phyloP scores from a whole-genome alignment of 2,888 invertebrate species.

The Drosophila macrospina region DNA sequence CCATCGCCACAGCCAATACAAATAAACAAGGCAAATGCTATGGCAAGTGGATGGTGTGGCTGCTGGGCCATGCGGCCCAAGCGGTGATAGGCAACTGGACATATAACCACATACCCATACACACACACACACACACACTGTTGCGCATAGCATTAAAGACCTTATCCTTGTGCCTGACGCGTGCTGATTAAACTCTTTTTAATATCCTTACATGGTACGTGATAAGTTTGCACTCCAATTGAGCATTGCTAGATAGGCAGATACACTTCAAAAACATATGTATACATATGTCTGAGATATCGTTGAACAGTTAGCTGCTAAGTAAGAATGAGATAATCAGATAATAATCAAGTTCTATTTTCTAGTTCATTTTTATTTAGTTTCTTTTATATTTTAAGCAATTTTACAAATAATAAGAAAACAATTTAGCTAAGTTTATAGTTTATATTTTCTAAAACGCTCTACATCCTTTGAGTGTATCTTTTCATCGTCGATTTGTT shows the following conservation, averaged over 20 bases:
- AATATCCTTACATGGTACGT: slow-evolving; percentile 44
- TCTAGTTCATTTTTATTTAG: too few relatives aligned
- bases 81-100: slow-evolving; percentile 45
- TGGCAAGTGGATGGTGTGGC: slow-evolving; percentile 13
- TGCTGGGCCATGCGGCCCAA: slow-evolving; percentile 12
- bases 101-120: slow-evolving; percentile 35
- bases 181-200: slow-evolving; percentile 72
- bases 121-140: slow-evolving; percentile 5
- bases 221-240: slow-evolving; percentile 32
- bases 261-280: slow-evolving; percentile 23
- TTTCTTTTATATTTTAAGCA: neutral
- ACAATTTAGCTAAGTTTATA: too few relatives aligned
- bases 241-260: slow-evolving; percentile 7
- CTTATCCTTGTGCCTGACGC: slow-evolving; percentile 40
- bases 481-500: slow-evolving; percentile 28
- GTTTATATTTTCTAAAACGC: too few relatives aligned
- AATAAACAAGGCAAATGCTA: slow-evolving; percentile 64
- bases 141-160: slow-evolving; percentile 22
- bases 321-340: too few relatives aligned
- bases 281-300: neutral
- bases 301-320: too few relatives aligned
- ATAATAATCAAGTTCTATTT: too few relatives aligned
- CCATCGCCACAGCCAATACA: slow-evolving; percentile 72
- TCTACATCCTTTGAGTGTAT: neutral
- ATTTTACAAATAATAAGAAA: too few relatives aligned